Evolutionary conservation across 2,888 invertebrate species (phyloP).

Genomic region (Euspilapteryx auroguttella): DNA sequence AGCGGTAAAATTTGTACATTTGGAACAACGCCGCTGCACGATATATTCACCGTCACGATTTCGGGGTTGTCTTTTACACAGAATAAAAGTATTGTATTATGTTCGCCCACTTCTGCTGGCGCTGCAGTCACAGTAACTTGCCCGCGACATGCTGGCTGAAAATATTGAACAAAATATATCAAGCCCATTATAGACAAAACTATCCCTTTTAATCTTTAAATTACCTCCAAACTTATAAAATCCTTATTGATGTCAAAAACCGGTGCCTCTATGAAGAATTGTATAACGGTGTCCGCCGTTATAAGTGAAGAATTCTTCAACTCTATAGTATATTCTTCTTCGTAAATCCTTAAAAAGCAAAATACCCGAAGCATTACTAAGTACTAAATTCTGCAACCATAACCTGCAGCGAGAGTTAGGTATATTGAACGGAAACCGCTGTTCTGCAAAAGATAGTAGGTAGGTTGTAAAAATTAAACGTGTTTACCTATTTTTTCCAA

Average conservation of each 20-base stretch:
- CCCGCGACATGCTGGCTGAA: constrained; percentile 37
- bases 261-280: constrained; percentile 34
- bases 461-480: neutral
- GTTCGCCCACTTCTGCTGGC: constrained; percentile 28
- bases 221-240: constrained; percentile 28
- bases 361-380: no score
- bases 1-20: constrained; percentile 45
- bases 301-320: constrained; percentile 58
- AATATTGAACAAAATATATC: constrained; percentile 2
- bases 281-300: constrained; percentile 41
- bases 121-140: constrained; percentile 37
- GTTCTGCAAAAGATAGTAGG: constrained; percentile 1
- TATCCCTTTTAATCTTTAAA: neutral
- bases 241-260: constrained; percentile 46
- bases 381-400: no score
- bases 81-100: constrained; percentile 26
- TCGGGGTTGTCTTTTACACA: constrained; percentile 63
- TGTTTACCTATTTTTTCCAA: constrained; percentile 31
- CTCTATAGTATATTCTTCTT: constrained; percentile 44
- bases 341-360: constrained; percentile 36
- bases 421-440: no score
- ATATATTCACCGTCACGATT: constrained; percentile 47
- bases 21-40: constrained; percentile 52
- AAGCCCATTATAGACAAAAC: neutral
- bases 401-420: no score